Conservation (phyloP, 2,113 vertebrate species). For the Corynorhinus townsendii region DNA sequence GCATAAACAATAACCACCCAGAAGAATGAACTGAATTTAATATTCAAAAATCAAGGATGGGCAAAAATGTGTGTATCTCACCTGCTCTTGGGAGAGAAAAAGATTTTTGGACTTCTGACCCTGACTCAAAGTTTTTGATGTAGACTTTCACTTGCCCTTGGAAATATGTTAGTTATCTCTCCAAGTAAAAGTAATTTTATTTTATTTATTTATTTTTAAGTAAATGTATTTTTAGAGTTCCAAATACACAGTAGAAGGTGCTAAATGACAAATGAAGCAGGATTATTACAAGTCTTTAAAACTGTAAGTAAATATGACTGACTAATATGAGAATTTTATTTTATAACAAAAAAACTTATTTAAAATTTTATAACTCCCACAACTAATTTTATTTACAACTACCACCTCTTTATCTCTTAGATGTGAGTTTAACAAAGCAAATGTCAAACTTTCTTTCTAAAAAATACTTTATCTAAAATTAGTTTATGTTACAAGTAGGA, state of each 20-base stretch:
- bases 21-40: constrained; percentile 39
- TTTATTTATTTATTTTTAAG: too few relatives aligned
- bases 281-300: constrained; percentile 1
- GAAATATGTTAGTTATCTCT: background rate
- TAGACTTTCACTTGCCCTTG: constrained; percentile 21
- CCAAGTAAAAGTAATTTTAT: background rate
- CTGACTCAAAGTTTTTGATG: constrained; percentile 26
- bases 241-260: background rate
- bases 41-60: constrained; percentile 37
- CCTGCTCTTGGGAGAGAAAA: constrained; percentile 21
- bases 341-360: background rate
- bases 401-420: background rate
- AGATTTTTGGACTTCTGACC: background rate
- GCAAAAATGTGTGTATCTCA: constrained; percentile 17
- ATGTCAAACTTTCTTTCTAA: background rate
- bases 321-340: constrained; percentile 1
- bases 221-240: constrained; percentile 36
- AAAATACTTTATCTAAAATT: constrained; percentile 16
- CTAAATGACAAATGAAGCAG: background rate
- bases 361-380: background rate
- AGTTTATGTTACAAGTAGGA: constrained; percentile 7
- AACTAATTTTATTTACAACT: background rate
- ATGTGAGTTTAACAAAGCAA: background rate
- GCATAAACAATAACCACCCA: background rate
- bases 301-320: background rate